phyloP scores from a whole-genome alignment of 2,888 invertebrate genomes.

The Eupsilia transversa region DNA sequence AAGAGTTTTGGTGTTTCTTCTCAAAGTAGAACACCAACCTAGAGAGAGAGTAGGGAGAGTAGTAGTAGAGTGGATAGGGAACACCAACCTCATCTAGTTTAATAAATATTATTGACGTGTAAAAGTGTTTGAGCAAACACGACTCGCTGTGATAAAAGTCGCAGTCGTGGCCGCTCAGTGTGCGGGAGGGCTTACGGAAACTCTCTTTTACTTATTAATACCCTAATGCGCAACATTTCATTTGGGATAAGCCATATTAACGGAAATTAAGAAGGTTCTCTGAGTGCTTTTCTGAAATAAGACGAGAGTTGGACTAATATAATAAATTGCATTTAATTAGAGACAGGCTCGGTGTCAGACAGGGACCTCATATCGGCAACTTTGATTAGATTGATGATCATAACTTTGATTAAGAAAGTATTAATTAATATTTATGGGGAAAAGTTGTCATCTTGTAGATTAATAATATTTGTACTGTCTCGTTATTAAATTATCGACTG shows the following conservation, averaged over 20 bases:
- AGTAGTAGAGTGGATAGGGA: no score
- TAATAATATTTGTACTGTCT: neutral
- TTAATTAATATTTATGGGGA: slow-evolving; percentile 13
- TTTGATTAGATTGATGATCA: no score
- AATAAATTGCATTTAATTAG: slow-evolving; percentile 43
- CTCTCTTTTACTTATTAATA: slow-evolving; percentile 41
- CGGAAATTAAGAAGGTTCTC: slow-evolving; percentile 52
- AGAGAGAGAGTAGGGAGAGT: no score
- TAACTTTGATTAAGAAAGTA: slow-evolving; percentile 9
- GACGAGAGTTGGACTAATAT: slow-evolving; percentile 22
- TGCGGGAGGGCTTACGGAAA: neutral
- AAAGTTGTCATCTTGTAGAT: neutral
- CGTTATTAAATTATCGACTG: neutral
- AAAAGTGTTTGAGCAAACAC: neutral
- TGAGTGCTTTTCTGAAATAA: slow-evolving; percentile 31
- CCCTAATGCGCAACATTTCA: slow-evolving; percentile 30
- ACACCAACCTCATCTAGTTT: neutral
- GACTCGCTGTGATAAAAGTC: neutral
- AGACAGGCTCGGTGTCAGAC: neutral
- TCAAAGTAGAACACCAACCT: no score
- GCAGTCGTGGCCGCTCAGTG: neutral
- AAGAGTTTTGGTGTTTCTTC: no score
- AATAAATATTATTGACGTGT: neutral
- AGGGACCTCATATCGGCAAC: neutral
- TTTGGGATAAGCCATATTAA: slow-evolving; percentile 42